A percentile compares a stretch with the other conserved stretches of the same genome.
Evolutionary conservation across 2,888 invertebrate species (phyloP).

Genomic region (Mesoligia furuncula): DNA sequence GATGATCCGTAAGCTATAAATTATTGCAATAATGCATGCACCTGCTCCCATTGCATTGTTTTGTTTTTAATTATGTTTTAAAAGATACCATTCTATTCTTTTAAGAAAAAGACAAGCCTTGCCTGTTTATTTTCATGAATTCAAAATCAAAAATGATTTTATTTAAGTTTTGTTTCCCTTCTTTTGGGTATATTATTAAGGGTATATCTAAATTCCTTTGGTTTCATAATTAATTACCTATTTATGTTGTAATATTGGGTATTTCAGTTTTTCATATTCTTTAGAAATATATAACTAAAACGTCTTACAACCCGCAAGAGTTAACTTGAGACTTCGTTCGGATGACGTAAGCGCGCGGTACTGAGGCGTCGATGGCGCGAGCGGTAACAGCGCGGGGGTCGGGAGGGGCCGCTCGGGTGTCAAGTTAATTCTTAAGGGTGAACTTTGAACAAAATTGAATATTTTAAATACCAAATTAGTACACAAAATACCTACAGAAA

Average conservation of each 20-base stretch:
- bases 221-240: background rate
- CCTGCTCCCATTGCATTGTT: slow-evolving; percentile 48
- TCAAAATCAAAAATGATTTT: background rate
- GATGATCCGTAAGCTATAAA: slow-evolving; percentile 73
- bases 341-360: background rate
- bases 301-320: background rate
- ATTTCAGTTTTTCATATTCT: slow-evolving; percentile 11
- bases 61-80: slow-evolving; percentile 56
- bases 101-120: background rate
- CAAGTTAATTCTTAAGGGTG: background rate
- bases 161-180: background rate
- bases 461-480: slow-evolving; percentile 18
- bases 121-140: background rate
- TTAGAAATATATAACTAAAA: slow-evolving; percentile 4
- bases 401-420: background rate
- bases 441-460: slow-evolving; percentile 17
- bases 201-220: background rate
- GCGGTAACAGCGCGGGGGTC: background rate
- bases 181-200: background rate
- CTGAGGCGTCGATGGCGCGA: background rate
- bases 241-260: background rate
- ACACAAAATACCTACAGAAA: slow-evolving; percentile 8
- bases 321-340: background rate
- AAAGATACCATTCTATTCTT: slow-evolving; percentile 75
- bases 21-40: slow-evolving; percentile 68